phyloP scores from a whole-genome alignment of 2,797 vertebrate species.

The Glossophaga mutica region DNA sequence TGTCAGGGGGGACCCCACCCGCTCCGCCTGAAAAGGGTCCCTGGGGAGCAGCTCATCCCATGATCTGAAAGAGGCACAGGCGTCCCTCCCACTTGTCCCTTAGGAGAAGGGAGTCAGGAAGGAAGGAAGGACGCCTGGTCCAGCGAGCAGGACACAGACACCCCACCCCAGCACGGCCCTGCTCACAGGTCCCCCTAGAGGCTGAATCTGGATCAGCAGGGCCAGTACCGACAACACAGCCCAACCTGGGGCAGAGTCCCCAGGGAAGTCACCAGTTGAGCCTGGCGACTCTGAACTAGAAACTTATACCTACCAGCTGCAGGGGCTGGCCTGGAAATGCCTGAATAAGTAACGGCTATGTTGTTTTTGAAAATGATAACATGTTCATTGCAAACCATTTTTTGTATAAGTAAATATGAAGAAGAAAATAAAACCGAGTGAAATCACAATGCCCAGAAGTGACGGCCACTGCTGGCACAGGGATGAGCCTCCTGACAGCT shows the following conservation, averaged over 20 bases:
- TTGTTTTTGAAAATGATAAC: not conserved
- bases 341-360: not conserved
- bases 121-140: conserved; percentile 67
- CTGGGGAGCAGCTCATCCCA: conserved; percentile 41
- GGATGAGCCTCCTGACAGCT: not conserved
- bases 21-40: conserved; percentile 1
- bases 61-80: conserved; percentile 33
- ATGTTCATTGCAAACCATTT: not conserved
- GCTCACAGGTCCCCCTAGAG: conserved; percentile 55
- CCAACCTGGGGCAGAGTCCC: not conserved
- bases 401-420: conserved; percentile 23
- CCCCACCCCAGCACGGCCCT: not conserved
- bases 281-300: not conserved
- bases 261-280: not conserved
- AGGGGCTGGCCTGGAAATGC: not conserved
- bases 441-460: not conserved
- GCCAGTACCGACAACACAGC: not conserved
- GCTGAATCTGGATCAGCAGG: not conserved
- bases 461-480: not conserved
- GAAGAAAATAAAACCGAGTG: not conserved
- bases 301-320: not conserved
- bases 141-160: conserved; percentile 19
- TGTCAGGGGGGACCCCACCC: not conserved
- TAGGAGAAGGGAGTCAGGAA: conserved; percentile 67
- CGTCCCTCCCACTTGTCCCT: conserved; percentile 56